phyloP scores from a whole-genome alignment of 2,888 invertebrate genomes.

The Eudasyphora cyanicolor region DNA sequence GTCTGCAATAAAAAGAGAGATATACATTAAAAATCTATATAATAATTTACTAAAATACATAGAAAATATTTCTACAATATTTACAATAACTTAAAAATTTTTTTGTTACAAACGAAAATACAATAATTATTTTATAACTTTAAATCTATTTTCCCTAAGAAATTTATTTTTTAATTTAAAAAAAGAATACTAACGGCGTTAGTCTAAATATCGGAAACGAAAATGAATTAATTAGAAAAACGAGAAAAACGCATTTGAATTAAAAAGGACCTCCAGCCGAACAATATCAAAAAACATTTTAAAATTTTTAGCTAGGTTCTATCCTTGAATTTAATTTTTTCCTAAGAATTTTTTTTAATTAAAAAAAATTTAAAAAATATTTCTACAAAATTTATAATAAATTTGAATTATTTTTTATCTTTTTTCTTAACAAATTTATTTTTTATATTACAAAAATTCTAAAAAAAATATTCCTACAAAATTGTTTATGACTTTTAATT shows the following conservation, averaged over 20 bases:
- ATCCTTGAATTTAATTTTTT: no score
- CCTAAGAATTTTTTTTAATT: not conserved
- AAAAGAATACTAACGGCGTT: no score
- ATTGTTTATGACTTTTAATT: not conserved
- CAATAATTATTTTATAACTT: no score
- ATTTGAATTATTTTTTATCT: no score
- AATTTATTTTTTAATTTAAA: no score
- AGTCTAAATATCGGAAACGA: no score
- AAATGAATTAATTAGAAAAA: no score
- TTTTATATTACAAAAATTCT: not conserved
- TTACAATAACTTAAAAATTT: conserved; percentile 25
- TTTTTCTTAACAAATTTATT: not conserved
- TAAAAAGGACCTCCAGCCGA: no score
- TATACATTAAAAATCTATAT: not conserved
- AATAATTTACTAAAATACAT: not conserved
- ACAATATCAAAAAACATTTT: no score
- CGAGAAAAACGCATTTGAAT: no score
- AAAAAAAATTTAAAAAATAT: conserved; percentile 16
- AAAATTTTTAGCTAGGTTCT: no score
- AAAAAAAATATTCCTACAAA: not conserved
- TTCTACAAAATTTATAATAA: not conserved
- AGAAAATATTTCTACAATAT: not conserved
- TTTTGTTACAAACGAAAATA: conserved; percentile 7
- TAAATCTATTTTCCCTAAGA: no score
- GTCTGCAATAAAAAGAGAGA: conserved; percentile 71